These are phyloP conservation scores for Diploscapter pachys DNA, from an alignment of 1,140 invertebrate genomes.

Conservation along the genomic window DNA sequence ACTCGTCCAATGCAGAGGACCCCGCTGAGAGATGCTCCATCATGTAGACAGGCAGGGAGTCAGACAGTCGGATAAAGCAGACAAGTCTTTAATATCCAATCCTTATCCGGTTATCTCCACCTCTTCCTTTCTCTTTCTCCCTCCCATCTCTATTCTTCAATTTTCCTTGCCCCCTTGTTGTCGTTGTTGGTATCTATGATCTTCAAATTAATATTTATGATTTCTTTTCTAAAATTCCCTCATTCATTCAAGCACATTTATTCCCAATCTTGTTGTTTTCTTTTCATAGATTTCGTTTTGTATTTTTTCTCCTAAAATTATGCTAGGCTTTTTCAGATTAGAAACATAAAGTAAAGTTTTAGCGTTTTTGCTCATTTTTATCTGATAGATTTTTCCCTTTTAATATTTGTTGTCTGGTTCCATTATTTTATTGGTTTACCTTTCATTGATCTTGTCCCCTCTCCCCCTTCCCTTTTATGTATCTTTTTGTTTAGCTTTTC, in stretches of 20 bases:
- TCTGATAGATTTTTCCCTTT: too few species aligned
- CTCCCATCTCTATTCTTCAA: too few species aligned
- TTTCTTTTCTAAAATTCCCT: slow-evolving; percentile 1
- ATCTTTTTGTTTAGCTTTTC: not conserved
- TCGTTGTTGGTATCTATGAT: slow-evolving; percentile 5
- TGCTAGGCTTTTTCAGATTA: too few species aligned
- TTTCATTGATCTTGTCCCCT: not conserved
- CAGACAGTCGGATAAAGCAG: too few species aligned
- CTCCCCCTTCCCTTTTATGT: not conserved
- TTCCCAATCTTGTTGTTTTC: slow-evolving; percentile 2
- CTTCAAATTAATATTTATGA: not conserved
- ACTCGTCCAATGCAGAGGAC: slow-evolving; percentile 27
- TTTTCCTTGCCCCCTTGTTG: not conserved
- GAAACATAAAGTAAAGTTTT: too few species aligned
- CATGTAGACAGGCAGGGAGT: slow-evolving; percentile 23
- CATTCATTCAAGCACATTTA: not conserved
- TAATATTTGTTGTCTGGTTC: too few species aligned
- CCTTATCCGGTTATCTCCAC: too few species aligned
- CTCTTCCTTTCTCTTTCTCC: too few species aligned
- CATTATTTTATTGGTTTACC: too few species aligned
- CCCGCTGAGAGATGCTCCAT: slow-evolving; percentile 36
- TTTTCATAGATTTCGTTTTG: not conserved
- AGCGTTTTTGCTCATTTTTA: too few species aligned
- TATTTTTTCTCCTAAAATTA: too few species aligned
- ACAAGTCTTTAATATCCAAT: too few species aligned